Percentiles rank a stretch among this genome's conserved stretches.
phyloP scores from a whole-genome alignment of 2,888 invertebrate genomes.

The Lithodes maja region DNA sequence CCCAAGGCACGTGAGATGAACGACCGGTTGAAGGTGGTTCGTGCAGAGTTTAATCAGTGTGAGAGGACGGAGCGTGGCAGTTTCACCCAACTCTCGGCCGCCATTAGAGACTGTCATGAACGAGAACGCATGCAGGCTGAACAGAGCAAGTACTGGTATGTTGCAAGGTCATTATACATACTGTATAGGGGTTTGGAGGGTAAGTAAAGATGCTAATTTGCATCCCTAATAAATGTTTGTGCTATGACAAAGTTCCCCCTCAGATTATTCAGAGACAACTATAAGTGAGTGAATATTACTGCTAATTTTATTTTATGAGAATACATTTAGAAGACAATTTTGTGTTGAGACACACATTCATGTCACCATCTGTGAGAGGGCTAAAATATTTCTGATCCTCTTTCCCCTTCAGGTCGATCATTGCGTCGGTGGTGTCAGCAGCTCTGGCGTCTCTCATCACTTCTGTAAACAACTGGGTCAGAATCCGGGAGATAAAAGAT shows the following conservation, averaged over 20 bases:
- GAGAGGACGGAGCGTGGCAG: slow-evolving; percentile 85
- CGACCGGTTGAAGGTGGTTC: slow-evolving; percentile 74
- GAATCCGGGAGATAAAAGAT: slow-evolving; percentile 81
- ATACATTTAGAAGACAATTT: too few relatives aligned
- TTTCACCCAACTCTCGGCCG: slow-evolving; percentile 83
- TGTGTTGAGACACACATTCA: too few relatives aligned
- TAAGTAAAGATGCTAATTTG: background rate
- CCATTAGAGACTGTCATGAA: slow-evolving; percentile 88
- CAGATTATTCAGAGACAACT: too few relatives aligned
- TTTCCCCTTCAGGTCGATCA: slow-evolving; percentile 80
- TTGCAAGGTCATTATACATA: background rate
- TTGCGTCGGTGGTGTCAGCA: slow-evolving; percentile 82
- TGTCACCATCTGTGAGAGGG: too few relatives aligned
- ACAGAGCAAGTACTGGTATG: slow-evolving; percentile 80
- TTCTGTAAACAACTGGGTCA: slow-evolving; percentile 80
- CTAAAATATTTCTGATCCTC: too few relatives aligned
- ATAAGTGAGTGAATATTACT: too few relatives aligned
- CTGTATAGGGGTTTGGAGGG: background rate
- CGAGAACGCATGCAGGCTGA: slow-evolving; percentile 84
- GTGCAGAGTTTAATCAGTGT: slow-evolving; percentile 79
- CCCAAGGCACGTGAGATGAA: slow-evolving; percentile 57
- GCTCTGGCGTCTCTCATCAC: slow-evolving; percentile 80
- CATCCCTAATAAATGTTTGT: background rate
- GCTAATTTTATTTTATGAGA: too few relatives aligned
- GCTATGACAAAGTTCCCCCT: background rate